Base-by-base conservation (phyloP, 2,888 invertebrate genomes). In the Quadroppia sp. region DNA sequence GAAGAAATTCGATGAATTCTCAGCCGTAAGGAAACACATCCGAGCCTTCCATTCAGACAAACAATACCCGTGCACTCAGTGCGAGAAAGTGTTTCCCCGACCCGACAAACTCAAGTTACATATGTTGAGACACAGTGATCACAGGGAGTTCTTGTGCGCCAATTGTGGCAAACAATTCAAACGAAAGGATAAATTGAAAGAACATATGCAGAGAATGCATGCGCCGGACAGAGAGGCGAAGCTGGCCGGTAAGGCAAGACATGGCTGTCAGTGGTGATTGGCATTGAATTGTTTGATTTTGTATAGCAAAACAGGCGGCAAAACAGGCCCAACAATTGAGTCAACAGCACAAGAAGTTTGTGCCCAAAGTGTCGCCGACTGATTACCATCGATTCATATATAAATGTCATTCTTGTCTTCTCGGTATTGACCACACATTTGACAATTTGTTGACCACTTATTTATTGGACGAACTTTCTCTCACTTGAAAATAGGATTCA, bases 131-230 rank as follows among this genome's bases (percentile, higher is more conserved):
- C 78, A 78, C 75, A 78, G 78, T 20, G 77, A 78, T 71, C 78
- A 76, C 75, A 80, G 87, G 70, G 89, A 89, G 80, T 90, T 90
- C 82, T 84, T 89, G 76, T 91, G 91, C 80, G 87, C 89, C 4
- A 86, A 87, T 79, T 91, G 91, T 81, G 89, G 89, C 0, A 88
- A 89, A 78, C 89, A 89, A 80, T 91, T 90, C 81, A 90, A 90
- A 80, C 85, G 90, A 30, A 90, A 89, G 79, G 89, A 89, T 79
- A 89, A 89, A 80, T 82, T 90, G 70, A 87, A 87, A 77, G 89
- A 89, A 78, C 90, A 90, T 80, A 87, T 87, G 80, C 88, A 87
- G 77, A 83, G 88, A 74, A 86, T 88, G 84, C 89, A 90, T 81
- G 86, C 86, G 74, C 83, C 84, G 0, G 85, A 85, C 76, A 79